These are phyloP conservation scores for Platichthys flesus DNA, from an alignment of 2,113 vertebrate species.

Conservation along the genomic window DNA sequence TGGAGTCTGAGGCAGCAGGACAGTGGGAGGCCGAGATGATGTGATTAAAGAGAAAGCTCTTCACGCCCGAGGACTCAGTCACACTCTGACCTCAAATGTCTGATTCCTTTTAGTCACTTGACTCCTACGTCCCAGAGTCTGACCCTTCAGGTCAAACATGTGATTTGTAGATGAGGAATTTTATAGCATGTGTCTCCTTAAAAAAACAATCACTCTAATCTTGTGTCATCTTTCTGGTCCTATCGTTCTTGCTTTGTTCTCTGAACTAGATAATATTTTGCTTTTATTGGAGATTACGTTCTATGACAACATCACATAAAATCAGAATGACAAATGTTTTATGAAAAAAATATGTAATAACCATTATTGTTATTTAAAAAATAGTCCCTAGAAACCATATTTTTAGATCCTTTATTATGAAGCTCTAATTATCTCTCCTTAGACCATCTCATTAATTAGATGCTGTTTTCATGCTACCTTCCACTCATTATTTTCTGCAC, in stretches of 20 bases:
- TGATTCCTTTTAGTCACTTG: constrained; percentile 38
- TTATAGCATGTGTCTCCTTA: neutral
- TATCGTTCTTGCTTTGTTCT: neutral
- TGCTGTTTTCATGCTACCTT: too few relatives aligned
- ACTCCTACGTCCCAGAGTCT: neutral
- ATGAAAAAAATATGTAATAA: too few relatives aligned
- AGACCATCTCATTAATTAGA: too few relatives aligned
- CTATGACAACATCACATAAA: too few relatives aligned
- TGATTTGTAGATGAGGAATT: neutral
- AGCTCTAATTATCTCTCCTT: neutral
- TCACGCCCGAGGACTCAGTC: constrained; percentile 16
- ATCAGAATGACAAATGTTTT: too few relatives aligned
- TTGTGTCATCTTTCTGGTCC: neutral
- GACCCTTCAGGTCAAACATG: constrained; percentile 6
- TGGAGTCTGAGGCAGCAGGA: neutral
- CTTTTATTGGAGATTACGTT: too few relatives aligned
- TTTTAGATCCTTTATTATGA: neutral
- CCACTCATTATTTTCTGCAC: too few relatives aligned
- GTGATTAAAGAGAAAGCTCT: constrained; percentile 29
- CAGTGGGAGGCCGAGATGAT: constrained; percentile 22
- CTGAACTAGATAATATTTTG: too few relatives aligned
- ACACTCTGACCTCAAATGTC: constrained; percentile 32
- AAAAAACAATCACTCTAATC: neutral
- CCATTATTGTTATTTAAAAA: neutral
- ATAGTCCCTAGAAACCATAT: too few relatives aligned